Base-by-base conservation (phyloP, 2,888 invertebrate species). In the Drosophila flavopinicola region DNA sequence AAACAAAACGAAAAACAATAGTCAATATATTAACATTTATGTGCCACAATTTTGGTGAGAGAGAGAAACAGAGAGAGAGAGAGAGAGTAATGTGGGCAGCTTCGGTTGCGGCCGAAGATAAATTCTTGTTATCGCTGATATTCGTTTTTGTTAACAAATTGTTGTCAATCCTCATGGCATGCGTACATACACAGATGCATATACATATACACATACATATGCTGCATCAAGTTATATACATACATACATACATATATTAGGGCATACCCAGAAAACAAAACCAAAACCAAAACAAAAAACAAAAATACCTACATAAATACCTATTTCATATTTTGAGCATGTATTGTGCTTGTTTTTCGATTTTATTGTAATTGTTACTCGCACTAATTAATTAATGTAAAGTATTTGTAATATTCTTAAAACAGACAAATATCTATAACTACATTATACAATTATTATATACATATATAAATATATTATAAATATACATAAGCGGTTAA, bases 311-410 rank as follows among this genome's bases (percentile, higher is more conserved):
- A 52, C 41, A 53, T 20, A 24, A 24, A 42, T 29, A 44, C 29
- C 54, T 54, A 64, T 41, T 73, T 66, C 59, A 83, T 79, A 71
- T 71, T 74, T 63, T 59, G 39, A 75, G 75, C 76, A 83, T 68
- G 52, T 74, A 54, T 74, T 75, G 60, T 73, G 79, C 79, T 73
- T 78, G 70, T 75, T 70, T 67, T 69, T 84, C 80, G 79, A 82
- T 84, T 84, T 77, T 80, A 69, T 68, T 84, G 72, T 80, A 80
- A 73, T 76, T 79, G 84, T 79, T 85, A 76, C 78, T 79, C 85
- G 85, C 85, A 83, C 87, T 83, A 65, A 84, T 86, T 83, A 74
- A 77, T 58, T 71, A 76, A 65, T 73, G 76, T 75, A 68, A 75
- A 68, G 65, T 75, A 72, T 74, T 72, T 72, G 75, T 71, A 66